Base-by-base conservation (phyloP, 2,113 vertebrate species). In the Dipodomys merriami region DNA sequence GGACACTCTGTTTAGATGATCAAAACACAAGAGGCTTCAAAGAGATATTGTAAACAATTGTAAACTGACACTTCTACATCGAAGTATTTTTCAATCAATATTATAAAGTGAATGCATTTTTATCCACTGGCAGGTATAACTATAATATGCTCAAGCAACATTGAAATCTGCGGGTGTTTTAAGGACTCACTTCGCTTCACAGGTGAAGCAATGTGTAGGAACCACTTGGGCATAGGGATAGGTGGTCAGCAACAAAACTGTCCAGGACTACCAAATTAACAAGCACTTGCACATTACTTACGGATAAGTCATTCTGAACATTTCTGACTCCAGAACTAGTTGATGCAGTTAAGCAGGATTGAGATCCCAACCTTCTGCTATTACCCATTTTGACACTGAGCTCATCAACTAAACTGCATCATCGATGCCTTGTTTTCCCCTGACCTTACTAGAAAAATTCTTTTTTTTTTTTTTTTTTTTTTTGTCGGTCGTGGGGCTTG, bases 301-400 rank as follows among this genome's bases (percentile, higher is more conserved):
- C 22, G 94, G 33, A 87, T 60, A 94, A 94, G 81, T 35, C 81
- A 92, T 91, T 44, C 76, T 29, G 35, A 91, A 95, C 64, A 74
- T 82, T 96, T 78, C 39, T 72, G 78, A 95, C 84, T 95, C 64
- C 18, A 77, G 84, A 95, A 95, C 92, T 81, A 80, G 95, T 91
- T 27, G 46, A 87, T 91, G 89, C 91, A 94, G 95, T 94, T 84
- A 91, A 82, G 84, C 68, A 44, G 71, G 73, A 76, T 72, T 95
- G 53, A 29, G 39, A 78, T 88, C 62, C 81, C 94, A 96, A 94
- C 72, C 72, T 91, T 83, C 67, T 68, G n/a, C 64, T 81, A 86
- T 95, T 79, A 64, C 67, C 57, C 72, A 74, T 90, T 94, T 94
- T 65, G 80, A 95, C 80, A 78, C 4, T 60, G 35, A 83, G 72